Conservation (phyloP, 2,888 invertebrate species). For the Cheilosia impressa region DNA sequence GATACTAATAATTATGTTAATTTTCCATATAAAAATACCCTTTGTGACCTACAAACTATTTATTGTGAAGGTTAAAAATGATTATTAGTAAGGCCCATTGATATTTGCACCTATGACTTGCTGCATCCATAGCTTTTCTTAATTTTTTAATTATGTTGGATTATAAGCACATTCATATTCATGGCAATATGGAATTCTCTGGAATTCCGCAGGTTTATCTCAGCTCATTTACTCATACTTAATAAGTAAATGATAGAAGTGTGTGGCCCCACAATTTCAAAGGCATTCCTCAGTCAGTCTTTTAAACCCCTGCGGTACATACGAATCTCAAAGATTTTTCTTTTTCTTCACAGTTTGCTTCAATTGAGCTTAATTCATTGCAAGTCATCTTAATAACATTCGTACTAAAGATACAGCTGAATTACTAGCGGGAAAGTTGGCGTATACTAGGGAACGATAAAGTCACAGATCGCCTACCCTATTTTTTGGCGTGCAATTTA, state of each 20-base stretch:
- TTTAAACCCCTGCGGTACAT: constrained; percentile 16
- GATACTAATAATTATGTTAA: no score
- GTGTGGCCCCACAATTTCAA: constrained; percentile 6
- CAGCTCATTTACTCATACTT: constrained; percentile 34
- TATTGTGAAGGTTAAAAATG: no score
- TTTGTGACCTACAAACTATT: no score
- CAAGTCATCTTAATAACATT: constrained; percentile 32
- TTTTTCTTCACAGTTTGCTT: constrained; percentile 46
- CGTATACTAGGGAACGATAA: constrained; percentile 6
- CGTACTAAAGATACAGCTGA: constrained; percentile 13
- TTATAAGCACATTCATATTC: no score
- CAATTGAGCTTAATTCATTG: constrained; percentile 67
- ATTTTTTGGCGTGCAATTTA: constrained; percentile 37
- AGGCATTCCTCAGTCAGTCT: constrained; percentile 35
- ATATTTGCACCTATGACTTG: no score
- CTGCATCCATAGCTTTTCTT: no score
- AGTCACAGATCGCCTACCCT: constrained; percentile 18
- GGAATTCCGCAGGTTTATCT: constrained; percentile 24
- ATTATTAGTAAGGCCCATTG: no score
- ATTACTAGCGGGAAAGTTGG: constrained; percentile 22
- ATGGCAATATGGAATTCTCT: no score
- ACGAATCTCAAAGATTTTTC: constrained; percentile 17
- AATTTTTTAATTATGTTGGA: no score
- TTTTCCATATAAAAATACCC: no score
- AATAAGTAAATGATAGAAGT: constrained; percentile 25